phyloP scores from a whole-genome alignment of 2,113 vertebrate species.

The Tetraodon nigroviridis region DNA sequence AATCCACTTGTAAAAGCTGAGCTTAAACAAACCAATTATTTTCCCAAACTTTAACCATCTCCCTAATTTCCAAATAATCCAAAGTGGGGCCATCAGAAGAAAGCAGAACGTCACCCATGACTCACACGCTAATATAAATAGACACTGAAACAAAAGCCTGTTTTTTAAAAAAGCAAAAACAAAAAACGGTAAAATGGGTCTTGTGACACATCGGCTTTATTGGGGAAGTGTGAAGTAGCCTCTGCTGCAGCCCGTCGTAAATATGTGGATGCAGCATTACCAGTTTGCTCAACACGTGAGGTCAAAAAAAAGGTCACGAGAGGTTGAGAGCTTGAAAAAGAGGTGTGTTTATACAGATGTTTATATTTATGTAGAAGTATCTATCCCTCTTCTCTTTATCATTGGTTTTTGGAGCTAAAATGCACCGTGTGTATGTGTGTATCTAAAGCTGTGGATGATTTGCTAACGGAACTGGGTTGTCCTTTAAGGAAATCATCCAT shows the following conservation, averaged over 20 bases:
- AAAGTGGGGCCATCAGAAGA: neutral
- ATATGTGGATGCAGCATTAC: neutral
- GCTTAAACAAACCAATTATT: neutral
- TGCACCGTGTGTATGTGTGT: neutral
- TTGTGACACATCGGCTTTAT: neutral
- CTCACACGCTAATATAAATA: neutral
- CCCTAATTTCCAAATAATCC: neutral
- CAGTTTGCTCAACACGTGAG: neutral
- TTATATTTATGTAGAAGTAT: neutral
- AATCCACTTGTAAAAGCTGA: neutral
- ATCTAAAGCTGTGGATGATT: neutral
- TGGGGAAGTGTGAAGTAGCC: neutral
- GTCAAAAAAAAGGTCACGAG: neutral
- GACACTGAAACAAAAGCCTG: neutral
- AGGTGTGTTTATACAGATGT: neutral
- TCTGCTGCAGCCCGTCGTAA: neutral
- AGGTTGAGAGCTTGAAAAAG: neutral
- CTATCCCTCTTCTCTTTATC: no score
- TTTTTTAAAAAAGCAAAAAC: no score
- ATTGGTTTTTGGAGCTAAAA: neutral
- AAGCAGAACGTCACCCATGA: neutral
- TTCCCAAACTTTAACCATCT: neutral
- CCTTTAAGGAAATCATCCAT: neutral
- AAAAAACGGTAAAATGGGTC: neutral
- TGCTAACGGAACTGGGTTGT: neutral